Evolutionary conservation across 1,140 invertebrate genomes (phyloP), one percentile per base, ranked within the genome.

Genomic region (Calliopsis andreniformis): DNA sequence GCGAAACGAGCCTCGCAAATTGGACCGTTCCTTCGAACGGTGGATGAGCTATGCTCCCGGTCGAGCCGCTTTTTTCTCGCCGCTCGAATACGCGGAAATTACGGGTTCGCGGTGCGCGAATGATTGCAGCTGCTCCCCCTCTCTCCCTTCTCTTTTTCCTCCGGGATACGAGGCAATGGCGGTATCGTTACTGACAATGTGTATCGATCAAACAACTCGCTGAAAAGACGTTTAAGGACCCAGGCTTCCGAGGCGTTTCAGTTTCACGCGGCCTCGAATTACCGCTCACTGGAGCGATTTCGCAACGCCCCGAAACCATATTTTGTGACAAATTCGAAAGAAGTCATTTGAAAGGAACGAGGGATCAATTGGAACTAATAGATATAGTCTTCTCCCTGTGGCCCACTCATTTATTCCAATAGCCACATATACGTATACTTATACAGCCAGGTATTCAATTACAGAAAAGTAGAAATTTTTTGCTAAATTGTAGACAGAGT

Each of bases 21-120:
- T 67, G 71, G 71, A 49, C 51, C 51, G 10, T 75, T 56, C 62
- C 45, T 56, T 56, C 20, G 47, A n/a, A 20, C 51, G 39, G 10
- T 5, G 4, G 51, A 75, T 56, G 51, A 75, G 20, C 61, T 35
- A 56, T 35, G 61, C 32, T 61, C 2, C 47, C 35, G 20, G 49
- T n/a, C n/a, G 3, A 39, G 20, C 70, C 28, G 35, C 62, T 75
- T 75, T 75, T 75, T 75, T n/a, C 62, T 20, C 69, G 10, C 16
- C 25, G 39, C 25, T 28, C 25, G 61, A 2, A 30, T 56, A 72
- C 61, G 61, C 28, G 62, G 51, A 67, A 67, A 75, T 56, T 67
- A 58, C 51, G 3, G 20, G 39, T 25, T n/a, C 28, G 68, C 25
- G n/a, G 4, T 20, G 25, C 20, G 32, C 59, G 23, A 53, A 62